phyloP scores from a whole-genome alignment of 2,888 invertebrate species.

The Lydus trimaculatus region DNA sequence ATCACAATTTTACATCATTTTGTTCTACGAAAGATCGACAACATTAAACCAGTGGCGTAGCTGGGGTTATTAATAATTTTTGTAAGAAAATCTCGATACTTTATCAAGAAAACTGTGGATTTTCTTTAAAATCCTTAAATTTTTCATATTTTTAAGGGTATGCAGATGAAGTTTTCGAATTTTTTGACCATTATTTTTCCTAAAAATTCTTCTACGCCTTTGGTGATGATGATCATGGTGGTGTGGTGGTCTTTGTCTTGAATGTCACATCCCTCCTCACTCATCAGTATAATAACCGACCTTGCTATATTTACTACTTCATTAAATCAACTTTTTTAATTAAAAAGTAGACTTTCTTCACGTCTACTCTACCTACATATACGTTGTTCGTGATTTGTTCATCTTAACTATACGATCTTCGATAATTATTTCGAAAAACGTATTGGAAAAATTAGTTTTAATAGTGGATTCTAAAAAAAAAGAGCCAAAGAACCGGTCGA shows the following conservation, averaged over 20 bases:
- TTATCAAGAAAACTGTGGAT: neutral
- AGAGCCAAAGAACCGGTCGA: constrained; percentile 50
- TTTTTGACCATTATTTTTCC: neutral
- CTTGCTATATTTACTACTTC: constrained; percentile 32
- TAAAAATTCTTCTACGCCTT: neutral
- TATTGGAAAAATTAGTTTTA: constrained; percentile 27
- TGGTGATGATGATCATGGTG: neutral
- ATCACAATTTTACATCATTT: constrained; percentile 35
- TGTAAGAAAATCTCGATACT: neutral
- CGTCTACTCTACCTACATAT: too few relatives aligned
- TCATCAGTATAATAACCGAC: constrained; percentile 31
- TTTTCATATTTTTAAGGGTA: neutral
- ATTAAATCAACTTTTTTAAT: constrained; percentile 22
- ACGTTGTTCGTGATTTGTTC: constrained; percentile 15
- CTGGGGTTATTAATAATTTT: neutral
- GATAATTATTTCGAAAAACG: constrained; percentile 13
- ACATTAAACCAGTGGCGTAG: neutral
- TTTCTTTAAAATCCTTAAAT: neutral
- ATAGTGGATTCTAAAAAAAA: constrained; percentile 38
- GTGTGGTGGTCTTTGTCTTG: neutral
- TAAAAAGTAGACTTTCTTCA: constrained; percentile 13
- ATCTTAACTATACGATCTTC: constrained; percentile 4
- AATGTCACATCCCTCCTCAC: constrained; percentile 3
- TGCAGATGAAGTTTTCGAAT: neutral
- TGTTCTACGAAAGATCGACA: constrained; percentile 26